phyloP scores from a whole-genome alignment of 1,140 invertebrate species.

The Bombus impatiens region DNA sequence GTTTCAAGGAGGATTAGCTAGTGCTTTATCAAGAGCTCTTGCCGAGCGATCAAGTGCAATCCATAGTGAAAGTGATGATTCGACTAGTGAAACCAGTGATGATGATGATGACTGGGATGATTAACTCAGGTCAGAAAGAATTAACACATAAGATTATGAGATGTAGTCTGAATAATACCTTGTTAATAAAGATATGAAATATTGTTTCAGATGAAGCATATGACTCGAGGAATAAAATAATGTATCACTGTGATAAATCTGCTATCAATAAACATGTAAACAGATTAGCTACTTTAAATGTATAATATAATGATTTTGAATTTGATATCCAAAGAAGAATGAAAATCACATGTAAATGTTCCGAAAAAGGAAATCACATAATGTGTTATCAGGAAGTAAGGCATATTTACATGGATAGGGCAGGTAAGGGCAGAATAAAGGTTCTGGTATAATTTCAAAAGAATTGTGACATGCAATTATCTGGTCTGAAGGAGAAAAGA shows the following conservation, averaged over 20 bases:
- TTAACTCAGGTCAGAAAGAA: slow-evolving; percentile 66
- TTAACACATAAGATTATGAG: neutral
- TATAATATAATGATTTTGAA: slow-evolving; percentile 59
- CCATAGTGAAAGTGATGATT: slow-evolving; percentile 85
- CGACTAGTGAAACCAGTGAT: slow-evolving; percentile 83
- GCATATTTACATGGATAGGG: slow-evolving; percentile 45
- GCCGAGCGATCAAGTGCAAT: slow-evolving; percentile 88
- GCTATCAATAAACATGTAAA: slow-evolving; percentile 62
- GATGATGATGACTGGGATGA: slow-evolving; percentile 89
- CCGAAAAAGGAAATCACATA: slow-evolving; percentile 26
- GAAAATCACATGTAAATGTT: slow-evolving; percentile 60
- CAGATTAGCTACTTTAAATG: slow-evolving; percentile 59
- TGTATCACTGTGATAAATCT: slow-evolving; percentile 66
- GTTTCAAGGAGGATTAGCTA: slow-evolving; percentile 87
- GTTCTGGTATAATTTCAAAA: slow-evolving; percentile 26
- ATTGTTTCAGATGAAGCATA: slow-evolving; percentile 56
- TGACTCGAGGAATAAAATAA: slow-evolving; percentile 57
- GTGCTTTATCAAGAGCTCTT: slow-evolving; percentile 89
- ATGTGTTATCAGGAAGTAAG: slow-evolving; percentile 52
- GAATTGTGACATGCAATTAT: slow-evolving; percentile 6
- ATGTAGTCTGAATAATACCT: slow-evolving; percentile 4
- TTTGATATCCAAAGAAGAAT: slow-evolving; percentile 62
- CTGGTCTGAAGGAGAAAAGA: neutral
- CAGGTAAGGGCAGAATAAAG: slow-evolving; percentile 54
- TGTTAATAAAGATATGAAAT: slow-evolving; percentile 22